Evolutionary conservation across 2,888 invertebrate genomes (phyloP).

Genomic region (Acheta domesticus): DNA sequence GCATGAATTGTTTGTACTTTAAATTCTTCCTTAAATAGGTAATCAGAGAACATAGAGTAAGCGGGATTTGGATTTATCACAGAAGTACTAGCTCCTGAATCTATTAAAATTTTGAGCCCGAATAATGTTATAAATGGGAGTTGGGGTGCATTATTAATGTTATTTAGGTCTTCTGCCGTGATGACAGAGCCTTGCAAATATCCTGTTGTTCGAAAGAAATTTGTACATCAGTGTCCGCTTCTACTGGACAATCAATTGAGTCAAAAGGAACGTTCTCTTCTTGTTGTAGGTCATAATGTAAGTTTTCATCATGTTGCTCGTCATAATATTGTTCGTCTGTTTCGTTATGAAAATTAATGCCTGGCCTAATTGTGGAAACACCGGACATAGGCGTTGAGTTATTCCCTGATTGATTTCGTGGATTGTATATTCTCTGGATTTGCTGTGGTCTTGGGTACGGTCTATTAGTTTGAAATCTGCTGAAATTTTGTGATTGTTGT

Average conservation of each 20-base stretch:
- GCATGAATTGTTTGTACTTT: not conserved
- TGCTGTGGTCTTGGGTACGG: not conserved
- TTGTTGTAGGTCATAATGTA: not conserved
- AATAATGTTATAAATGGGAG: not conserved
- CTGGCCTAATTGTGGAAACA: not conserved
- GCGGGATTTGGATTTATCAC: not conserved
- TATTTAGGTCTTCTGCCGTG: not conserved
- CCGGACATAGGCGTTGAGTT: not conserved
- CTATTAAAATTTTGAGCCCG: conserved; percentile 19
- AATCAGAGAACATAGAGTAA: not conserved
- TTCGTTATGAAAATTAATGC: not conserved
- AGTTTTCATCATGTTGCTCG: not conserved
- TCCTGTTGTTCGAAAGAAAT: not conserved
- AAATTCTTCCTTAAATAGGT: not conserved
- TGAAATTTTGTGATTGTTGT: no score
- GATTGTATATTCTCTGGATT: not conserved
- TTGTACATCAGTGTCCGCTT: no score
- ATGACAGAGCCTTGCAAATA: not conserved
- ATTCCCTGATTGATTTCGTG: not conserved
- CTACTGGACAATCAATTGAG: no score
- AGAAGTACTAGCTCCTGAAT: conserved; percentile 9
- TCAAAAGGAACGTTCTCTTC: not conserved
- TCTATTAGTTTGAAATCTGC: not conserved
- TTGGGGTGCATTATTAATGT: conserved; percentile 2
- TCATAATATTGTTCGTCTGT: not conserved